Base-by-base conservation (phyloP, 2,113 vertebrate genomes). In the Scopus umbretta region DNA sequence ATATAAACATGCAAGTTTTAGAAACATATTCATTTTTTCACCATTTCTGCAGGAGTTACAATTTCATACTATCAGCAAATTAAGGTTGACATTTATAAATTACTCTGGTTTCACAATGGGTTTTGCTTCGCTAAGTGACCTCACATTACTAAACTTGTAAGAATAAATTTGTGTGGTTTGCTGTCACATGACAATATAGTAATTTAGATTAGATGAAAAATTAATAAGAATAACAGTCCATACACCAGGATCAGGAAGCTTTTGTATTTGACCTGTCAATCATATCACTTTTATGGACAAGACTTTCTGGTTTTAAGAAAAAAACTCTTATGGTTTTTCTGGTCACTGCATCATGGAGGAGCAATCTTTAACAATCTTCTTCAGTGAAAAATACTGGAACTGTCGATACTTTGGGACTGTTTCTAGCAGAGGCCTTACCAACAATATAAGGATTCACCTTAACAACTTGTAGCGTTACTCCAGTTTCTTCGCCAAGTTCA, bases 11-110 rank as follows among this genome's bases (percentile, higher is more conserved):
- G 53, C 17, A 56, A 45, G 79, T 45, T 92, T 80, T 36, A 90
- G 74, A 84, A 83, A 81, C 32, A 32, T 16, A 45, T 12, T 79
- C 2, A 32, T 30, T 81, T 93, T 91, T 92, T 88, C 71, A 74
- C n/a, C 49, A 62, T 30, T 58, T 93, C 90, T 79, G 63, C 63
- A 70, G 45, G 67, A 93, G 49, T 91, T 96, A 91, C 25, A 65
- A 66, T 93, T 97, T 94, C 80, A 80, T 74, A 92, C 70, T 73
- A 72, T 49, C 87, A 92, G 91, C 71, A 94, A 94, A 94, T 97
- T 86, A 92, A 76, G 65, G 86, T 16, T 97, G 96, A 97, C 96
- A 73, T 95, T 94, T 94, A 96, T 90, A 96, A 95, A 97, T 97
- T 86, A 88, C 91, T 91, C 75, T 94, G 65, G 59, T 92, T 96